Evolutionary conservation across 2,113 vertebrate genomes (phyloP).

Genomic region (Podarcis cretensis): DNA sequence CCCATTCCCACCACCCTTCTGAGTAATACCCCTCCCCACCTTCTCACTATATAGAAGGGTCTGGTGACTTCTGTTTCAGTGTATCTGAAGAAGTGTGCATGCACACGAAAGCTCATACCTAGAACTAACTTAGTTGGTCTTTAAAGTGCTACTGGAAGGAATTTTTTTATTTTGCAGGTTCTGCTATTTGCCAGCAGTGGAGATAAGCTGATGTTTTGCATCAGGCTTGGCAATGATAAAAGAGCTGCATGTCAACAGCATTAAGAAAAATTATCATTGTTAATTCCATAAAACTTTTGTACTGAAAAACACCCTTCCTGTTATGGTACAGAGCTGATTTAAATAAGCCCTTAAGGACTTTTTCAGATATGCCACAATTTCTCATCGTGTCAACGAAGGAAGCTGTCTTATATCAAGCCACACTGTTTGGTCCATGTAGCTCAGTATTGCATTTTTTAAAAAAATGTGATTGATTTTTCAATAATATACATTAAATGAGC

Average conservation of each 20-base stretch:
- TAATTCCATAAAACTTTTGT: accelerated
- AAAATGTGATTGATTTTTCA: too few relatives aligned
- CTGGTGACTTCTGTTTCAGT: too few relatives aligned
- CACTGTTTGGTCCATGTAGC: accelerated
- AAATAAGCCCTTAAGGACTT: accelerated
- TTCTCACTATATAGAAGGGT: too few relatives aligned
- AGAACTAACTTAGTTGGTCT: too few relatives aligned
- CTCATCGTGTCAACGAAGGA: not conserved
- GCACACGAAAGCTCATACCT: too few relatives aligned
- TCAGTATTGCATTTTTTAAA: too few relatives aligned
- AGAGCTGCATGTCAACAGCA: accelerated
- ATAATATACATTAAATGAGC: too few relatives aligned
- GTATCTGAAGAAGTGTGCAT: too few relatives aligned
- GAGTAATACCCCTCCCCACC: too few relatives aligned
- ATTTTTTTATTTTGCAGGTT: not conserved
- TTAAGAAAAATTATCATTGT: accelerated
- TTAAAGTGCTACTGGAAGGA: too few relatives aligned
- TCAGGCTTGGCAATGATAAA: not conserved
- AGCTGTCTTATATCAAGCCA: not conserved
- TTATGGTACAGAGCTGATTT: not conserved
- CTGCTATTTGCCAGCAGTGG: accelerated
- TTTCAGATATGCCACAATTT: accelerated
- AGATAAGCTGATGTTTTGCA: not conserved
- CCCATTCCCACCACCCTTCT: too few relatives aligned
- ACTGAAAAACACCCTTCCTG: not conserved